Evolutionary conservation across 2,113 vertebrate species (phyloP), one percentile per base, ranked within the genome.

Genomic region (Oreotrochilus melanogaster): DNA sequence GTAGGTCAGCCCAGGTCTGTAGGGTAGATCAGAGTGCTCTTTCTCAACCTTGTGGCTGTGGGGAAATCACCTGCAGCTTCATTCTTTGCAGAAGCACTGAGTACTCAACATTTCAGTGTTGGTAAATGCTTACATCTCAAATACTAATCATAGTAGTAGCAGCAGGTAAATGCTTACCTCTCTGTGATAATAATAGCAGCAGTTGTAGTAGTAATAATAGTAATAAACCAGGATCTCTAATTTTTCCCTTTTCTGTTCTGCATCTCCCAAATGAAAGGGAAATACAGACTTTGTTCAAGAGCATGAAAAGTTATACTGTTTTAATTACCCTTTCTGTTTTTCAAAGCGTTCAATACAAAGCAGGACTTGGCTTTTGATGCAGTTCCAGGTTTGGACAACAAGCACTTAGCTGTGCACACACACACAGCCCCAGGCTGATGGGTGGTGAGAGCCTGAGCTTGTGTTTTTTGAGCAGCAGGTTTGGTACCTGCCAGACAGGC

Each of bases 341-440:
- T 45, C 28, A 30, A 42, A 70, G 21, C 18, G 13, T 51, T 39
- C n/a, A 66, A 25, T 84, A 42, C 18, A 28, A 28, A 42, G 37
- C 22, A 35, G 76, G 17, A 53, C 10, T 15, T 72, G 67, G 35
- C 47, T 61, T 73, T 71, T 60, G 30, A 4, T 42, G 10, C 27
- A 24, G 2, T 4, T 43, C 35, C 31, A 22, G 0, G 17, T 47
- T 64, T 54, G 54, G 45, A 21, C 33, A 72, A 6, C 6, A 13
- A 61, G 25, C 18, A 7, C n/a, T 61, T 33, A 3, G 21, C 21
- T 9, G 8, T 1, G 16, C 3, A 1, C 4, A 4, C 3, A 6
- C 19, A 8, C 5, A 7, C 11, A 18, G 43, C 33, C 4, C n/a
- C 14, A 9, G 47, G 45, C 7, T 21, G 54, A 4, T 0, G 23